Conservation (phyloP, 1,140 invertebrate species). For the Triops longicaudatus region DNA sequence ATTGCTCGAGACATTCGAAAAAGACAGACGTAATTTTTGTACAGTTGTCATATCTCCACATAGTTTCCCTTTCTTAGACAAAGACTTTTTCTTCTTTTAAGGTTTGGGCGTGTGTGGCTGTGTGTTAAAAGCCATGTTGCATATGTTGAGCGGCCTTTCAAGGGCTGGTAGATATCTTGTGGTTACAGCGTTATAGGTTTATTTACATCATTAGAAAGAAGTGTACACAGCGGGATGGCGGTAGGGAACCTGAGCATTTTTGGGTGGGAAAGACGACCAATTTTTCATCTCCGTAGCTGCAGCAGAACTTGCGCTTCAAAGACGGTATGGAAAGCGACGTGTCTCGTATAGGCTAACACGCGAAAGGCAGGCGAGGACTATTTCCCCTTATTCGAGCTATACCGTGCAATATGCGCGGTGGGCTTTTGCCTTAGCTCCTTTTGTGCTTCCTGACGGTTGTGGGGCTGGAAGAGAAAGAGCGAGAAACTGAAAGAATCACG, state of each 20-base stretch:
- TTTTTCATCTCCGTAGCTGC: too few relatives aligned
- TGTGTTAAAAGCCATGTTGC: not conserved
- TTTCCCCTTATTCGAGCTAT: too few relatives aligned
- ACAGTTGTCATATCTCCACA: not conserved
- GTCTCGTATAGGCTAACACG: not conserved
- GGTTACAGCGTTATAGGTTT: not conserved
- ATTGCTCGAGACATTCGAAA: not conserved
- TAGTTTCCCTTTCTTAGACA: not conserved
- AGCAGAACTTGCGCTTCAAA: not conserved
- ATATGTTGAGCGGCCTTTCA: not conserved
- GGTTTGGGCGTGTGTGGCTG: not conserved
- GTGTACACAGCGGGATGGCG: not conserved
- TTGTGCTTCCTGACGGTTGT: not conserved
- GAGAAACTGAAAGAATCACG: not conserved
- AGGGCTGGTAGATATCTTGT: not conserved
- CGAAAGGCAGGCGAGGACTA: too few relatives aligned
- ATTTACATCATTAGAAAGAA: not conserved
- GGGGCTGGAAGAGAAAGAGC: not conserved
- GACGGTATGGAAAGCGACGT: not conserved
- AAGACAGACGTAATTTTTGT: not conserved
- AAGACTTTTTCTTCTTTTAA: not conserved
- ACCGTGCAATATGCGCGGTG: not conserved
- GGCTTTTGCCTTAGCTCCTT: not conserved
- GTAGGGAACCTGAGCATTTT: not conserved
- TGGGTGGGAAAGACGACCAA: not conserved